Base-by-base conservation (phyloP, 2,888 invertebrate species). In the Drosophila yooni region DNA sequence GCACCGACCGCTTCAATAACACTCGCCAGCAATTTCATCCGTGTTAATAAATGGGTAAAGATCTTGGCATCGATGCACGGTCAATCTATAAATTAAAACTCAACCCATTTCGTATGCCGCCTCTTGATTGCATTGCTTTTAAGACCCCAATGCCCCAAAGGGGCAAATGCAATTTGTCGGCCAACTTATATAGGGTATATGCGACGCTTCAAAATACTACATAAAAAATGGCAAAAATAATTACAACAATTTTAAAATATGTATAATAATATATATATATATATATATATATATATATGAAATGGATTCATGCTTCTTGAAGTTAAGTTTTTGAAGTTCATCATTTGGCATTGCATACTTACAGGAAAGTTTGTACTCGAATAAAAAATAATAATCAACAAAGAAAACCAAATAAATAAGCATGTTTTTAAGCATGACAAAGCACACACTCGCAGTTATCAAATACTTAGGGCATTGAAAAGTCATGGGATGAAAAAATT, bases 61-160 rank as follows among this genome's bases (percentile, higher is more conserved):
- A 71, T 72, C 70, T 70, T 53, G 67, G 60, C 54, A 60, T 36
- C 46, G 70, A 48, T 38, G 54, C 69, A 69, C 58, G 57, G 52
- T 53, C 64, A 54, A 53, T 54, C 40, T 60, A 54, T 36, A 67
- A 57, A 66, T 57, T 52, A 15, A 43, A 67, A 46, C 50, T n/a
- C 63, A 62, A 46, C 38, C 36, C 64, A 43, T 54, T 65, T 51
- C 40, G 34, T 21, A 21, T 34, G 34, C 46, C 66, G 25, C 31
- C 34, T 31, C 53, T 56, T 48, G 68, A 80, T 71, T 71, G 80
- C 81, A 64, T 67, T 76, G 46, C 59, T 65, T 76, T 79, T 79
- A 56, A 69, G 59, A 75, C 51, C 58, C 51, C 61, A 53, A 40
- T 27, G 43, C 59, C 50, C 34, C 56, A 34, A 48, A 64, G 68